Evolutionary conservation across 2,113 vertebrate genomes (phyloP).

Genomic region (Alouatta palliata): DNA sequence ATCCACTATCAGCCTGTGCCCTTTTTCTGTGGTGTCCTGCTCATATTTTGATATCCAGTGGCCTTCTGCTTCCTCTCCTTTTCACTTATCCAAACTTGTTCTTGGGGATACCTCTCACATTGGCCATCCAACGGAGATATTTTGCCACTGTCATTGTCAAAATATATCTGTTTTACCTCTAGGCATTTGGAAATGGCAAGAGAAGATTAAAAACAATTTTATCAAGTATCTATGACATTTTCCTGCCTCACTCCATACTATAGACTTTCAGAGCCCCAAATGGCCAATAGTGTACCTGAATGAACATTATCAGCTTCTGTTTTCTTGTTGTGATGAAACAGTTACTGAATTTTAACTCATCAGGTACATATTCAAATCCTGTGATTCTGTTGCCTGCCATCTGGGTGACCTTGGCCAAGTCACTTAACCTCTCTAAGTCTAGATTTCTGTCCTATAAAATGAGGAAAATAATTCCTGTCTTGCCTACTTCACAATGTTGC

Average conservation of each 20-base stretch:
- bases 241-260: neutral
- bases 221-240: constrained; percentile 25
- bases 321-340: constrained; percentile 30
- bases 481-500: constrained; percentile 64
- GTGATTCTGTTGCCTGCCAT: constrained; percentile 35
- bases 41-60: neutral
- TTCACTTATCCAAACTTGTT: neutral
- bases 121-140: neutral
- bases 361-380: constrained; percentile 61
- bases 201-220: constrained; percentile 27
- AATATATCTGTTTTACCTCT: constrained; percentile 1
- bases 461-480: constrained; percentile 62
- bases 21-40: neutral
- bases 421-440: constrained; percentile 73
- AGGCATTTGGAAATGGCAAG: constrained; percentile 47
- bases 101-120: constrained; percentile 7
- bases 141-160: constrained; percentile 40
- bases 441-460: constrained; percentile 64
- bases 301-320: constrained; percentile 6
- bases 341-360: constrained; percentile 45
- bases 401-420: constrained; percentile 73
- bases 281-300: neutral
- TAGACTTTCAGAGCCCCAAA: constrained; percentile 16
- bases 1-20: neutral
- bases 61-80: neutral